Evolutionary conservation across 2,113 vertebrate genomes (phyloP).

Genomic region (Enhydra lutris): DNA sequence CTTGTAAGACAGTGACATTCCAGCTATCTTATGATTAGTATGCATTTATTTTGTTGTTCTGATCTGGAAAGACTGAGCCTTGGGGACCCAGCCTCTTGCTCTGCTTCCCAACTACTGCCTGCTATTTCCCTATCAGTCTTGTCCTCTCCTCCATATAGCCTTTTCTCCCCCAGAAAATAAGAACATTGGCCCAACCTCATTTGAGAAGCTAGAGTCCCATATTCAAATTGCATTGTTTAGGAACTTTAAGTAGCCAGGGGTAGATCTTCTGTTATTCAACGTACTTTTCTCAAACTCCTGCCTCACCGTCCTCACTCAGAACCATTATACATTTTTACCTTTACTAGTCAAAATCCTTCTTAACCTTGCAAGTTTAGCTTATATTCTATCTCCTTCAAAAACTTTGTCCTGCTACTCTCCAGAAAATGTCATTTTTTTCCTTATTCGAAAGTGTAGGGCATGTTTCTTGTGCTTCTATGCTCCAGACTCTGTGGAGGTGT

Average conservation of each 20-base stretch:
- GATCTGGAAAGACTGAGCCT: neutral
- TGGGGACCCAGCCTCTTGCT: neutral
- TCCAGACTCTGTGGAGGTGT: neutral
- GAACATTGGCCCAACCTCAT: neutral
- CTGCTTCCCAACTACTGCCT: neutral
- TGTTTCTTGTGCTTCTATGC: neutral
- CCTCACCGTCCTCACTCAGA: neutral
- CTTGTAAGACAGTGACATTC: neutral
- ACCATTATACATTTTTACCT: neutral
- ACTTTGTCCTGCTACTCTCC: neutral
- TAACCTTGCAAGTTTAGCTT: neutral
- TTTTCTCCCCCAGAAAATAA: neutral
- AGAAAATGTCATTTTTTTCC: neutral
- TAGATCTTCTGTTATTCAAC: neutral
- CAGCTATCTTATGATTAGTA: neutral
- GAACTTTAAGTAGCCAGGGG: neutral
- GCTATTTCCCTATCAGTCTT: neutral
- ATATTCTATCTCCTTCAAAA: neutral
- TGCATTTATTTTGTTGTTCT: neutral
- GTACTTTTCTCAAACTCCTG: neutral
- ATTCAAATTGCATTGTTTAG: neutral
- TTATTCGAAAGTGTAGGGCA: neutral
- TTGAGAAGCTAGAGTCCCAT: neutral
- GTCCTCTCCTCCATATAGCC: neutral
- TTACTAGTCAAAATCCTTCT: neutral